A percentile compares a stretch with the other conserved stretches of the same genome.
Evolutionary conservation across 2,888 invertebrate species (phyloP).

Genomic region (Troides aeacus): DNA sequence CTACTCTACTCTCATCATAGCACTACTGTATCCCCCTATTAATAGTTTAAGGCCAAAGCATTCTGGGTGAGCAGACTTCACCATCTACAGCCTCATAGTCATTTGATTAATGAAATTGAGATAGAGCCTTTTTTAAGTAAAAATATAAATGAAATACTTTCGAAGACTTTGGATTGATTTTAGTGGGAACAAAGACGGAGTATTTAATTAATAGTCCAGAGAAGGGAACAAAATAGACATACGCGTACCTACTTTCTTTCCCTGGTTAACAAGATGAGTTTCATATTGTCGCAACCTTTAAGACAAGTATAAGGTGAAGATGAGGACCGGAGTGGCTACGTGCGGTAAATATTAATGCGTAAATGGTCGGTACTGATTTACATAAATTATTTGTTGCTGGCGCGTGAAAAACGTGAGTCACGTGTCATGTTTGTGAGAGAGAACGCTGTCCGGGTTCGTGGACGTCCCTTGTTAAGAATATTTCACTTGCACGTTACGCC

Average conservation of each 20-base stretch:
- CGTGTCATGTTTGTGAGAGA: conserved; percentile 49
- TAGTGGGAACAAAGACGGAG: no score
- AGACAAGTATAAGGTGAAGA: conserved; percentile 38
- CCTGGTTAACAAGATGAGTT: conserved; percentile 34
- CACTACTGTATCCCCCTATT: no score
- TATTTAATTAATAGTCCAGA: neutral
- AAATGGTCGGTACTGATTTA: conserved; percentile 56
- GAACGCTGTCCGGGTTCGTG: conserved; percentile 37
- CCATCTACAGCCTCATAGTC: no score
- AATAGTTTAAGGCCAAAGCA: no score
- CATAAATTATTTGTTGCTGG: conserved; percentile 76
- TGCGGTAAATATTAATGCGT: conserved; percentile 64
- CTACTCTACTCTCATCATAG: no score
- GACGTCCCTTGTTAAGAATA: conserved; percentile 42
- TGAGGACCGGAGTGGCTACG: conserved; percentile 60
- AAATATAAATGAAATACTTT: no score
- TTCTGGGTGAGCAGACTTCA: no score
- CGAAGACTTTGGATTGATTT: no score
- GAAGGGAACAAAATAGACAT: neutral
- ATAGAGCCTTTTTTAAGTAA: no score
- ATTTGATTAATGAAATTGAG: neutral
- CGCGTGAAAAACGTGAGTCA: conserved; percentile 76
- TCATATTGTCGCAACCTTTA: conserved; percentile 33
- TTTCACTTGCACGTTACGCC: conserved; percentile 36
- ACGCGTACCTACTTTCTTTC: neutral